phyloP scores from a whole-genome alignment of 1,140 invertebrate species.

The Solenopsis fugax region DNA sequence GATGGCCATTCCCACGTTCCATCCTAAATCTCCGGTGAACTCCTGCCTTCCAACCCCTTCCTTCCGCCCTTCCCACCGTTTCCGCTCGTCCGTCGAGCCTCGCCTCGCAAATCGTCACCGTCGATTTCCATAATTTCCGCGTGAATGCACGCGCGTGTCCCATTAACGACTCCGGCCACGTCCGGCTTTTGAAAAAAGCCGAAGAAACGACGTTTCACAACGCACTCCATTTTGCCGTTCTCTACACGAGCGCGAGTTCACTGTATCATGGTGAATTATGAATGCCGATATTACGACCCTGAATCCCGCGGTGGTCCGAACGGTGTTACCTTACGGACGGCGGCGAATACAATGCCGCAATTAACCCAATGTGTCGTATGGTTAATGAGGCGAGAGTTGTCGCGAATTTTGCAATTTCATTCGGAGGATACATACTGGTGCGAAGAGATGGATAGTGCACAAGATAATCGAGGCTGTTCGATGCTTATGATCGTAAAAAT shows the following conservation, averaged over 20 bases:
- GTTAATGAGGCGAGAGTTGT: conserved; percentile 19
- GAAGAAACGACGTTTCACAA: conserved; percentile 70
- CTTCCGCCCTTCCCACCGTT: conserved; percentile 40
- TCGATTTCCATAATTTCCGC: conserved; percentile 74
- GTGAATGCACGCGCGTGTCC: conserved; percentile 71
- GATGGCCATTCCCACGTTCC: conserved; percentile 41
- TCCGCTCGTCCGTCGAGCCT: conserved; percentile 44
- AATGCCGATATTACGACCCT: conserved; percentile 23
- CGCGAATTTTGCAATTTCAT: conserved; percentile 45
- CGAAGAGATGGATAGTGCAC: neutral
- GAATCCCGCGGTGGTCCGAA: conserved; percentile 23
- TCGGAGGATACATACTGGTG: neutral
- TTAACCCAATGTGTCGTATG: conserved; percentile 43
- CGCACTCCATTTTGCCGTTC: conserved; percentile 52
- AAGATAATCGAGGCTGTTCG: no score
- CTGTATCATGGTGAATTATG: conserved; percentile 60
- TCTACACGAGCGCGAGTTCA: conserved; percentile 45
- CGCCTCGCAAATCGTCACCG: conserved; percentile 62
- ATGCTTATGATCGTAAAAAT: no score
- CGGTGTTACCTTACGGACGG: conserved; percentile 43
- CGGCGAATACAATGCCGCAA: conserved; percentile 30
- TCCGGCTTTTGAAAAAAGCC: conserved; percentile 66
- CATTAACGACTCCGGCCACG: conserved; percentile 66
- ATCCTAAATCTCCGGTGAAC: conserved; percentile 38
- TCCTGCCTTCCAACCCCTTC: conserved; percentile 38